These are phyloP conservation scores for Merluccius polli DNA, from an alignment of 2,797 vertebrate species.

Conservation along the genomic window DNA sequence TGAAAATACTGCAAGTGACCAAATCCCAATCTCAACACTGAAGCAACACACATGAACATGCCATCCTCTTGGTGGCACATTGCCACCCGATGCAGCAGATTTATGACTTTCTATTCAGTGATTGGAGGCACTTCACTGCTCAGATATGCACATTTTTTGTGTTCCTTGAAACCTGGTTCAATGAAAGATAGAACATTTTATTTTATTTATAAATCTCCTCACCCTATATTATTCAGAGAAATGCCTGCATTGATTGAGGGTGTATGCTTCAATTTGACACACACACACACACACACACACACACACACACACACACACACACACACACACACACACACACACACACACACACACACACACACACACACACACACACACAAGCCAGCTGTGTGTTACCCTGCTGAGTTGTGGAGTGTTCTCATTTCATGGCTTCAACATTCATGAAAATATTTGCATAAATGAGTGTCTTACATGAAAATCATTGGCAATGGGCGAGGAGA, in stretches of 20 bases:
- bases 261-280: too few species aligned
- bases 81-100: background rate
- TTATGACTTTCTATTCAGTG: background rate
- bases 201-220: background rate
- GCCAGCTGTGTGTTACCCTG: background rate
- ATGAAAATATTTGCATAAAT: background rate
- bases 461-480: conserved; percentile 44
- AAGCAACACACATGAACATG: too few species aligned
- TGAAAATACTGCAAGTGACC: background rate
- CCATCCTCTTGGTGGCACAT: background rate
- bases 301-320: too few species aligned
- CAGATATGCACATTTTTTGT: background rate
- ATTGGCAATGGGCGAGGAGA: conserved; percentile 29
- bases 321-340: too few species aligned
- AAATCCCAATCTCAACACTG: background rate
- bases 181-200: background rate
- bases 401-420: too few species aligned
- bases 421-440: background rate
- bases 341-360: too few species aligned
- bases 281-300: too few species aligned
- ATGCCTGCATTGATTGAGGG: background rate
- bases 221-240: background rate
- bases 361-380: too few species aligned
- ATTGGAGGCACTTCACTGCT: background rate
- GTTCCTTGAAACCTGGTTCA: background rate